Conservation (phyloP, 2,113 vertebrate genomes). For the Coptodon bakossiorum region DNA sequence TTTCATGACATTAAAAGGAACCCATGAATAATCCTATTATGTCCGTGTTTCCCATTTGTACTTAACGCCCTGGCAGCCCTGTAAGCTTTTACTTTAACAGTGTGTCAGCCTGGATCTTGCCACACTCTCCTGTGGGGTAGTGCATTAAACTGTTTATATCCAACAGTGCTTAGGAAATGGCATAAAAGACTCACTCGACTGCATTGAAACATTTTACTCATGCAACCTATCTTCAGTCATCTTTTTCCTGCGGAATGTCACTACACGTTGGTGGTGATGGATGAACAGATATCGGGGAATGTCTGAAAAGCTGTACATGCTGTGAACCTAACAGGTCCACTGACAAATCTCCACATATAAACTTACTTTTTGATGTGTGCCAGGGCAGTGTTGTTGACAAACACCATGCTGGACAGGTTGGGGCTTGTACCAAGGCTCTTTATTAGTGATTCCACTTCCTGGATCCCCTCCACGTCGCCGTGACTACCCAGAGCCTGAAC, state of each 20-base stretch:
- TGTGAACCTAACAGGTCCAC: background rate
- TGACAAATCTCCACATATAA: background rate
- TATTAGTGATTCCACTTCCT: slow-evolving; percentile 69
- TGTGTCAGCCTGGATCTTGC: slow-evolving; percentile 16
- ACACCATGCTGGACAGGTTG: slow-evolving; percentile 74
- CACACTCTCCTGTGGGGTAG: slow-evolving; percentile 1
- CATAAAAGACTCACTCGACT: background rate
- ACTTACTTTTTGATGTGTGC: slow-evolving; percentile 84
- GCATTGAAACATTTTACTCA: background rate
- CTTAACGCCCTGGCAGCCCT: background rate
- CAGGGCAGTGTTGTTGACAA: slow-evolving; percentile 78
- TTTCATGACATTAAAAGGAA: slow-evolving; percentile 56
- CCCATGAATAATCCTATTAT: slow-evolving; percentile 53
- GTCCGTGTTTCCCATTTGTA: slow-evolving; percentile 37
- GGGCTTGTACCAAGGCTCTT: slow-evolving; percentile 16
- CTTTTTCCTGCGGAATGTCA: background rate
- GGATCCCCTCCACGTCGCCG: slow-evolving; percentile 73
- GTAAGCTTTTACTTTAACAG: slow-evolving; percentile 36
- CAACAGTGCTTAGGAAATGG: background rate
- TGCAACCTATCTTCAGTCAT: background rate
- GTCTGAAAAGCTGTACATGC: background rate
- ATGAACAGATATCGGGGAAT: background rate
- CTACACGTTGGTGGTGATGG: fast-evolving
- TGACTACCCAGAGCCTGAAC: slow-evolving; percentile 68
- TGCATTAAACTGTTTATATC: background rate